Evolutionary conservation across 2,113 vertebrate species (phyloP).

Genomic region (Cygnus buccinator): DNA sequence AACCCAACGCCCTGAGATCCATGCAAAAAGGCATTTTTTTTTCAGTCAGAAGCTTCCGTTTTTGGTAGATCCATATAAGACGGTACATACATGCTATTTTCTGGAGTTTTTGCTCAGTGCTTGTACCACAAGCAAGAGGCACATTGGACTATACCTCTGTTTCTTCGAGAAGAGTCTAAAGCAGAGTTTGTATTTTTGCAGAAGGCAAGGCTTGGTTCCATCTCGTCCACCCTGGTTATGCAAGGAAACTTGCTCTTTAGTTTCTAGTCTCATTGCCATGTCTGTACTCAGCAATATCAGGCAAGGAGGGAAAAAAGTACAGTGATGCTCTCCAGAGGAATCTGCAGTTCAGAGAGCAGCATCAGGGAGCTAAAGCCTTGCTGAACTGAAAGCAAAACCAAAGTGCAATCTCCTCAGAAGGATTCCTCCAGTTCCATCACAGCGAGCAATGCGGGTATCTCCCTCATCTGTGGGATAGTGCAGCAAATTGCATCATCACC

Average conservation of each 20-base stretch:
- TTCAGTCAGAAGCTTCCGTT: neutral
- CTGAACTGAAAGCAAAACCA: neutral
- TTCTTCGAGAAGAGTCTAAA: neutral
- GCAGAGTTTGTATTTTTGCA: neutral
- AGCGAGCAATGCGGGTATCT: neutral
- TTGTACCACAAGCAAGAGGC: neutral
- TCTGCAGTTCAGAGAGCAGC: neutral
- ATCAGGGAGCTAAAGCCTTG: neutral
- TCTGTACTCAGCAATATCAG: accelerated
- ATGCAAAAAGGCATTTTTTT: neutral
- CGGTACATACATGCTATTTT: neutral
- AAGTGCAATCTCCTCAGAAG: neutral
- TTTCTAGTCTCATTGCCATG: neutral
- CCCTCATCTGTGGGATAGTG: neutral
- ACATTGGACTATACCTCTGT: neutral
- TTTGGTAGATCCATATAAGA: neutral
- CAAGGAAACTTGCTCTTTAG: neutral
- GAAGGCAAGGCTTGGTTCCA: neutral
- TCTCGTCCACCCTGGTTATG: neutral
- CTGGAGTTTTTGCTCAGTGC: neutral
- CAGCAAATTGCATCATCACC: neutral
- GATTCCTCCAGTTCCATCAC: neutral
- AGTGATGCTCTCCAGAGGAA: neutral
- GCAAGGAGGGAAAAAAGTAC: neutral
- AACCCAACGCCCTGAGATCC: neutral